Percentiles rank a stretch among this genome's conserved stretches.
phyloP scores from a whole-genome alignment of 1,140 invertebrate species.

The Paracyclopina nana region DNA sequence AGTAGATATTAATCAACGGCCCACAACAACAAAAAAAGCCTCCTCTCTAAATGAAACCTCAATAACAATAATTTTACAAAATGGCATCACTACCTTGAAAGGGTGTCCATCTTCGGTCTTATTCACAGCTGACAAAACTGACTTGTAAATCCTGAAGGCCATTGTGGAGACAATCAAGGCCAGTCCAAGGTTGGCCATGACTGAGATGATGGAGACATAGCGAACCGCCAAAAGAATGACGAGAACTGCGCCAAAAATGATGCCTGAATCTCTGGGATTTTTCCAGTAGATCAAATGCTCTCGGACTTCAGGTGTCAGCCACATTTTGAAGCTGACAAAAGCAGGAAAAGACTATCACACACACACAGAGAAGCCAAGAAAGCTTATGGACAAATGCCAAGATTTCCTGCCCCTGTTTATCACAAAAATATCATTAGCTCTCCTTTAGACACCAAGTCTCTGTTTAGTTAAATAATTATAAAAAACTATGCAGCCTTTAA shows the following conservation, averaged over 20 bases:
- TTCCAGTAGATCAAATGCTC: constrained; percentile 9
- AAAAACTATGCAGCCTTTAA: no score
- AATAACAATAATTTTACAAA: neutral
- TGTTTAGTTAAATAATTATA: no score
- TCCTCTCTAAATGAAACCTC: neutral
- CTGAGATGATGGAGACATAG: constrained; percentile 14
- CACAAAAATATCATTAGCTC: no score
- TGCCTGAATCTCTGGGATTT: constrained; percentile 12
- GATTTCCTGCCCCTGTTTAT: no score
- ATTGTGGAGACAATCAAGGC: constrained; percentile 10
- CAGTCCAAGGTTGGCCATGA: constrained; percentile 5
- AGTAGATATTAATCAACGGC: no score
- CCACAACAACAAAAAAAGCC: constrained; percentile 1
- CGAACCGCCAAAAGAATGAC: constrained; percentile 6
- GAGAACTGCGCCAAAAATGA: constrained; percentile 13
- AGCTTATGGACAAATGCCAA: no score
- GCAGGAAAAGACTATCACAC: no score
- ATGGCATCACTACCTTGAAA: constrained; percentile 6
- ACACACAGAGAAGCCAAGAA: no score
- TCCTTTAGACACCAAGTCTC: no score
- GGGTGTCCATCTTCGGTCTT: constrained; percentile 15
- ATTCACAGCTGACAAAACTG: constrained; percentile 11
- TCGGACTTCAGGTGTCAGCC: neutral
- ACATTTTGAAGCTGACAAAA: neutral
- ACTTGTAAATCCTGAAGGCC: constrained; percentile 13